Evolutionary conservation across 2,113 vertebrate species (phyloP), one percentile per base, ranked within the genome.

Genomic region (Triplophysa tibetana): DNA sequence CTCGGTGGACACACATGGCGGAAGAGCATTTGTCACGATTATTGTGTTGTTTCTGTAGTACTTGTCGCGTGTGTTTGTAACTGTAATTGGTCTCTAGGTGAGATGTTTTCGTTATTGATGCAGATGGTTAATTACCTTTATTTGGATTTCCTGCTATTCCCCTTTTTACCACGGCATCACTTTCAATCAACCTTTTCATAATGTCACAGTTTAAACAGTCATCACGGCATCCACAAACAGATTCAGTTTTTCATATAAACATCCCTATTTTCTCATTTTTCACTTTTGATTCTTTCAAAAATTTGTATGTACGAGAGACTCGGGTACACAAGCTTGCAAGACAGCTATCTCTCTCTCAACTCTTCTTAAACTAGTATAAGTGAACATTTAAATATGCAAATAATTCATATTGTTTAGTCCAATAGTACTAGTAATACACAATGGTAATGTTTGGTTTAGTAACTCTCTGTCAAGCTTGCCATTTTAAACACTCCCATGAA

Each of bases 1-100:
- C 14, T 23, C 58, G 58, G 21, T 48, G 48, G 72, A 74, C 54
- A 74, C 70, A 62, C 24, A 11, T 11, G 21, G 11, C 19, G 41
- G 6, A 41, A n/a, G 16, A 75, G 58, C 6, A 0, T 45, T 75
- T 75, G 23, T 29, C 41, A 63, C 48, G 19, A 70, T 70, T 63
- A 58, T 58, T 0, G 21, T 38, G 33, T 62, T 75, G 73, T 75
- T 75, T 75, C 41, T 63, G 58, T 48, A 13, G 58, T 75, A 63
- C 5, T 41, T 63, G 73, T 74, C 13, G 70, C 54, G 61, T 60
- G 41, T 60, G 11, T 6, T 74, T 70, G 52, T 78, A 78, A 78
- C 61, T 70, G 52, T 78, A 78, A 78, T 78, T 69, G 64, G 77
- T 70, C 77, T 70, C 77, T 72, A 43, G 77, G 26, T 64, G 29